Evolutionary conservation across 2,888 invertebrate species (phyloP).

Genomic region (Mythimna ferrago): DNA sequence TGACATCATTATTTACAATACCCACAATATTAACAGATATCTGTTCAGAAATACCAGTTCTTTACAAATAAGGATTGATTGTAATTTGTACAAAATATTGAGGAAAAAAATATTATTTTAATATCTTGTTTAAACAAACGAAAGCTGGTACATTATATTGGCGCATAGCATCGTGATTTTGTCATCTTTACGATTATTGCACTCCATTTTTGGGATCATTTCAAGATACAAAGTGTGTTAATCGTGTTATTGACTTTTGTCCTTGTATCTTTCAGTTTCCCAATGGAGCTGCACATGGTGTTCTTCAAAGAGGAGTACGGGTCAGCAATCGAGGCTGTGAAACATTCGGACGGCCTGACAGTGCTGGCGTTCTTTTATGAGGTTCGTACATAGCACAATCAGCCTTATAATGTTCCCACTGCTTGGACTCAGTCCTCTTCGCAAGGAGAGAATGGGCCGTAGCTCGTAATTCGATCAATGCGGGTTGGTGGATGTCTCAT

Average conservation of each 20-base stretch:
- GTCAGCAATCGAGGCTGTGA: conserved; percentile 91
- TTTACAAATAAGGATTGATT: conserved; percentile 32
- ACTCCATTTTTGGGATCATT: conserved; percentile 3
- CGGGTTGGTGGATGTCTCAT: too few species aligned
- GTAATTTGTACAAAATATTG: conserved; percentile 17
- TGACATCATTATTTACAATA: conserved; percentile 67
- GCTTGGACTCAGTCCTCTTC: too few species aligned
- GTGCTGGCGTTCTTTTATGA: conserved; percentile 95
- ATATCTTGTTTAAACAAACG: conserved; percentile 1
- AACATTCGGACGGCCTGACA: conserved; percentile 93
- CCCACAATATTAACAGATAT: conserved; percentile 3
- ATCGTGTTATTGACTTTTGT: conserved; percentile 10
- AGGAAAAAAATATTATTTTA: conserved; percentile 21
- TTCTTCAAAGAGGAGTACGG: conserved; percentile 93
- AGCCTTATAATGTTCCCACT: too few species aligned
- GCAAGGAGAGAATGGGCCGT: too few species aligned
- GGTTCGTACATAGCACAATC: conserved; percentile 79
- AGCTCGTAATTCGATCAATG: too few species aligned
- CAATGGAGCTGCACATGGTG: conserved; percentile 95
- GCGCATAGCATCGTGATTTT: conserved; percentile 14
- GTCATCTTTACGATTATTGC: conserved; percentile 26
- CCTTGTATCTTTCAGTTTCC: conserved; percentile 88
- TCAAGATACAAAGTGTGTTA: conserved; percentile 15
- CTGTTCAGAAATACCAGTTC: background rate
- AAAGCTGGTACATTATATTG: conserved; percentile 9